These are phyloP conservation scores for Stenchaetothrips biformis DNA, from an alignment of 2,888 invertebrate genomes.

Conservation along the genomic window DNA sequence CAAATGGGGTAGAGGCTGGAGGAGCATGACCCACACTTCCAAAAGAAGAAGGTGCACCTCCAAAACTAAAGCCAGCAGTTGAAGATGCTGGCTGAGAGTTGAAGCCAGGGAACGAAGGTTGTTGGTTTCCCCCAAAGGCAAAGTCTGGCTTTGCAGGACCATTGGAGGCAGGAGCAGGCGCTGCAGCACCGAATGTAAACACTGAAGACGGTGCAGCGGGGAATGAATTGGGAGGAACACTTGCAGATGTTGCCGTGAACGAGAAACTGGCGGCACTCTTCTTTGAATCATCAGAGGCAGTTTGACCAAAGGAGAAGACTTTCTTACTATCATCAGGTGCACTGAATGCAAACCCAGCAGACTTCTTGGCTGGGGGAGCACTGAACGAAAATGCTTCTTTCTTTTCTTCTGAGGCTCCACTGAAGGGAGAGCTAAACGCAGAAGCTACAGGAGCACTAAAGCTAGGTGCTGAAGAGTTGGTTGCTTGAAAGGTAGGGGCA, in stretches of 20 bases:
- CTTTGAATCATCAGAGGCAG: neutral
- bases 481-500: neutral
- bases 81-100: neutral
- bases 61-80: neutral
- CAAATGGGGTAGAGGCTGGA: neutral
- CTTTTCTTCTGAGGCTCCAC: neutral
- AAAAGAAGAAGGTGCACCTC: neutral
- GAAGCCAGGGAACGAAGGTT: neutral
- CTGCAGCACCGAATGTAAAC: neutral
- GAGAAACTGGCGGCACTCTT: too few relatives aligned
- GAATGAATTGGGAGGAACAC: neutral
- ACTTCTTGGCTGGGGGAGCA: neutral
- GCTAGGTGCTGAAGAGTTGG: neutral
- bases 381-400: neutral
- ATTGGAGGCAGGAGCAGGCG: neutral
- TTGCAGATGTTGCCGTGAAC: neutral
- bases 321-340: neutral
- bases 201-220: too few relatives aligned
- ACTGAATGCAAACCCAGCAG: neutral
- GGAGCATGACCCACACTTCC: neutral
- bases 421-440: neutral
- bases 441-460: neutral
- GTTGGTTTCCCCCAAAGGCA: neutral
- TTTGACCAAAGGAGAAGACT: neutral
- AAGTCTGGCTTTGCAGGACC: neutral